These are phyloP conservation scores for Strigops habroptila DNA, from an alignment of 2,113 vertebrate genomes.

Conservation along the genomic window DNA sequence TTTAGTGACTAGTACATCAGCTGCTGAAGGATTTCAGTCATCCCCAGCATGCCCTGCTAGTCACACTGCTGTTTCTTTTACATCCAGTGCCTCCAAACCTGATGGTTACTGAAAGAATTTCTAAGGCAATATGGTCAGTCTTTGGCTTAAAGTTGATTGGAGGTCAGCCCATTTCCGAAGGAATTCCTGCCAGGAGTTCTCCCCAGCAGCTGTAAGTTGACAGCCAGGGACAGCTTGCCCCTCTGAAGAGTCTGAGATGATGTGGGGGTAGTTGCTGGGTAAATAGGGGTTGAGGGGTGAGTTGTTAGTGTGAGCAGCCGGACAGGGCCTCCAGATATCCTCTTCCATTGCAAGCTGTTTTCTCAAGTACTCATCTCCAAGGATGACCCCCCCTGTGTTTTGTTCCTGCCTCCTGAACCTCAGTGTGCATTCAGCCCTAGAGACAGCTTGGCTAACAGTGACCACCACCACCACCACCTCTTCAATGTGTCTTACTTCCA, in stretches of 20 bases:
- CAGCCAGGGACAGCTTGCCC: neutral
- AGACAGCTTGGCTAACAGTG: neutral
- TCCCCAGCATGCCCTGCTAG: neutral
- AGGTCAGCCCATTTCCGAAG: neutral
- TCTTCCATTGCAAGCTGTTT: neutral
- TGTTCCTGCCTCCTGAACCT: neutral
- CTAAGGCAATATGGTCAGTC: neutral
- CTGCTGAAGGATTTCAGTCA: neutral
- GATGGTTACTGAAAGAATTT: neutral
- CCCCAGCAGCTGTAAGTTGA: neutral
- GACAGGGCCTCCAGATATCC: neutral
- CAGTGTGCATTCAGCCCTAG: neutral
- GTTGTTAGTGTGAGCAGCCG: neutral
- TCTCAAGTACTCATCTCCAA: neutral
- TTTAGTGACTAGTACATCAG: neutral
- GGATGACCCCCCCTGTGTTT: neutral
- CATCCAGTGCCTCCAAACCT: neutral
- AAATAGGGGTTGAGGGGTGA: neutral
- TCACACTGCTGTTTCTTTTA: neutral
- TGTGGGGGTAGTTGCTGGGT: neutral
- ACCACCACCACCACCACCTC: neutral
- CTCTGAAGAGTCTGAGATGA: neutral
- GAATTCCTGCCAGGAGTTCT: neutral
- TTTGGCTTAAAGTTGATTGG: neutral
- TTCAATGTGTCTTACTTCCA: constrained; percentile 83